These are phyloP conservation scores for Rapana venosa DNA, from an alignment of 2,888 invertebrate species.

Conservation along the genomic window DNA sequence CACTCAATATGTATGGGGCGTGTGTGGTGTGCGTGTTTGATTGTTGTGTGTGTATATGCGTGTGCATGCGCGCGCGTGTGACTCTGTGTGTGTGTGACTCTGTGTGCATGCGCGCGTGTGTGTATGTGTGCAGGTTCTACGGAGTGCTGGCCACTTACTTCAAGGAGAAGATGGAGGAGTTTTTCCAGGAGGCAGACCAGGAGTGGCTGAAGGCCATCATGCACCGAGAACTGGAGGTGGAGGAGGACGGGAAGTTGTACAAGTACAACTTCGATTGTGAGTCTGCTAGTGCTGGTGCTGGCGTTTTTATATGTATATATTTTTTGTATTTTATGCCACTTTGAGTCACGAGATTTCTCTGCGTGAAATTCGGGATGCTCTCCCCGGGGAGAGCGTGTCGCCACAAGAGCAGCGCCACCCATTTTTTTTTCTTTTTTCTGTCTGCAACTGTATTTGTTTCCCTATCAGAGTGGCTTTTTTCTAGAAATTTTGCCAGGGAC, in stretches of 20 bases:
- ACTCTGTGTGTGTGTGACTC: no score
- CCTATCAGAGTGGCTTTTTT: no score
- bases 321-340: no score
- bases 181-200: conserved; percentile 57
- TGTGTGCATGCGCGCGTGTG: background rate
- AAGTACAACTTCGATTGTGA: conserved; percentile 56
- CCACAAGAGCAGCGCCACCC: no score
- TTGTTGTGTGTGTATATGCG: background rate
- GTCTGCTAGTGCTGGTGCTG: background rate
- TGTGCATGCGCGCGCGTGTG: no score
- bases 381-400: no score
- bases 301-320: no score
- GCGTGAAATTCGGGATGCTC: no score
- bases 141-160: conserved; percentile 54
- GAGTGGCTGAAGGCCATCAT: conserved; percentile 64
- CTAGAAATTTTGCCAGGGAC: no score
- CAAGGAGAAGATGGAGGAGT: conserved; percentile 49
- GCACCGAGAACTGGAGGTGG: conserved; percentile 63
- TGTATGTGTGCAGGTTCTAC: conserved; percentile 55
- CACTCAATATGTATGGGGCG: background rate
- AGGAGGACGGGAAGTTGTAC: conserved; percentile 53
- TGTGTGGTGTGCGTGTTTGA: background rate
- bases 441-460: no score
- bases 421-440: no score
- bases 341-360: no score